Conservation (phyloP, 1,140 invertebrate species). For the Popillia japonica region DNA sequence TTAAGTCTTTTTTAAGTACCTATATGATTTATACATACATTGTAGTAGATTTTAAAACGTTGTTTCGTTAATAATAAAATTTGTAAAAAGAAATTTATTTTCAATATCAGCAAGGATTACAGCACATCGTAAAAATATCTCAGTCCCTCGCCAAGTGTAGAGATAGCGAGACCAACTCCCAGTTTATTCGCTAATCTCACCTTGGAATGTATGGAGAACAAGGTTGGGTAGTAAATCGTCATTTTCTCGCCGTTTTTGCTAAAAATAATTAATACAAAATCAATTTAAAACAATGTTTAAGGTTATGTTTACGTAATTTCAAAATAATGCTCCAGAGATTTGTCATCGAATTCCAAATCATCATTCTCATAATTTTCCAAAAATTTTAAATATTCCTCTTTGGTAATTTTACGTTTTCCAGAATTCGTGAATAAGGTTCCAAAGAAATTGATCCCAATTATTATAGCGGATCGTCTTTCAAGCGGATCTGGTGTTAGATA, state of each 20-base stretch:
- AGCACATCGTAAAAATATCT: slow-evolving; percentile 14
- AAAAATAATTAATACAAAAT: not conserved
- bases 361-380: not conserved
- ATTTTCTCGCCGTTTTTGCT: not conserved
- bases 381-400: not conserved
- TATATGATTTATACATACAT: not conserved
- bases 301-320: not conserved
- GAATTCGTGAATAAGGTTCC: not conserved
- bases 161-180: not conserved
- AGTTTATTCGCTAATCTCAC: slow-evolving; percentile 11
- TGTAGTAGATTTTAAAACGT: not conserved
- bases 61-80: not conserved
- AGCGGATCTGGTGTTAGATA: slow-evolving; percentile 7
- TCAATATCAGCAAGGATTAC: not conserved
- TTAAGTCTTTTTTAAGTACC: not conserved
- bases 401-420: not conserved
- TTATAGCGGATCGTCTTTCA: not conserved
- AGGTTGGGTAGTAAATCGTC: not conserved
- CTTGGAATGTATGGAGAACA: not conserved
- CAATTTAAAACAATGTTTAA: not conserved
- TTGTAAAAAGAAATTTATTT: not conserved
- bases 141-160: not conserved
- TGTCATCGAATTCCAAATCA: not conserved
- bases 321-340: slow-evolving; percentile 4
- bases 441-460: slow-evolving; percentile 8